Base-by-base conservation (phyloP, 2,797 vertebrate genomes). In the Clarias laeviceps region DNA sequence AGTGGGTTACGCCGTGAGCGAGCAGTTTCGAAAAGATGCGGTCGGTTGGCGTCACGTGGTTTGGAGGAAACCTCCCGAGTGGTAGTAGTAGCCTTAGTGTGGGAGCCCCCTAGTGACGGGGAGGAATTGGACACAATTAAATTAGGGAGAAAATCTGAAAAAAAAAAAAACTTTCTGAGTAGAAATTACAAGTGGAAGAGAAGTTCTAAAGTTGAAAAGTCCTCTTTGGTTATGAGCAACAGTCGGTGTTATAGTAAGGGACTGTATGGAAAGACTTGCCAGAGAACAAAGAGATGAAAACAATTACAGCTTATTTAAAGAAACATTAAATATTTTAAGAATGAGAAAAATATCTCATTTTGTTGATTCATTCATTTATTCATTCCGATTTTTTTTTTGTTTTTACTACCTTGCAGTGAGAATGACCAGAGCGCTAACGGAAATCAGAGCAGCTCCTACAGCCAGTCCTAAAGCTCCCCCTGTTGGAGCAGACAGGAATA, bases 371-470 rank as follows among this genome's bases (percentile, higher is more conserved):
- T 37, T 69, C 14, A 17, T 66, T 32, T 7, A 20, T 24, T 69
- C 20, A 37, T 69, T 69, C 22, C 1, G 5, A 24, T 59, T 32
- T 22, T 4, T 32, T 32, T 17, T 6, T 32, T 12, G 3, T 32
- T 62, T 64, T 65, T 5, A 7, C 15, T 14, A n/a, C 66, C 37
- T 14, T 40, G 62, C 95, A 99, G 98, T 93, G 98, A 99, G 93
- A 97, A 96, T 86, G 98, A 99, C 92, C 98, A 99, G 95, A 98
- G 97, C 95, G 97, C 98, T 94, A 99, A 99, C 80, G 98, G 98
- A 91, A 99, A 96, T 96, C 98, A 99, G 93, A 97, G 97, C 94
- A 99, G 97, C 94, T 98, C 96, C 89, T 99, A 99, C 92, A 99
- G 95, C 94, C 98, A 99, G 89, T 99, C 98, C 88, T 99, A 97